Conservation (phyloP, 2,797 vertebrate genomes). For the Gymnocypris eckloni region DNA sequence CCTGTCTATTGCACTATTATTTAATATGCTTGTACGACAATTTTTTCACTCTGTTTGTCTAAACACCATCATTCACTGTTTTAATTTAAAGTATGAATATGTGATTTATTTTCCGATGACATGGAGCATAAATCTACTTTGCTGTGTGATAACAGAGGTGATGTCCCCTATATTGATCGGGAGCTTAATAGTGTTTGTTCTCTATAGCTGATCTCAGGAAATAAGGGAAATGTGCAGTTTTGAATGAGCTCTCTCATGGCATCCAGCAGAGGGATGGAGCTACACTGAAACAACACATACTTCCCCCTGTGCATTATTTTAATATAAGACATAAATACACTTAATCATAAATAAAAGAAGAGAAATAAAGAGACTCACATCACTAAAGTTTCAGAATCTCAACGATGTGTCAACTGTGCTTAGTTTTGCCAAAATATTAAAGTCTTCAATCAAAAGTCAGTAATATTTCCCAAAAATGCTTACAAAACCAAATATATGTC, state of each 20-base stretch:
- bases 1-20: constrained; percentile 67
- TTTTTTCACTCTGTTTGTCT: constrained; percentile 67
- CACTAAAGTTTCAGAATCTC: background rate
- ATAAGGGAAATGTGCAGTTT: constrained; percentile 81
- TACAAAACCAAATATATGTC: background rate
- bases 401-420: background rate
- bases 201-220: constrained; percentile 85
- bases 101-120: constrained; percentile 81
- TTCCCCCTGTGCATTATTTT: background rate
- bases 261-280: constrained; percentile 53
- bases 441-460: background rate
- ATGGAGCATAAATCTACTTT: constrained; percentile 82
- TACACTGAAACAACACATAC: constrained; percentile 15
- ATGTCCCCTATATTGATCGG: constrained; percentile 83
- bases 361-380: background rate
- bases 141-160: constrained; percentile 71
- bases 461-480: background rate
- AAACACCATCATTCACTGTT: constrained; percentile 78
- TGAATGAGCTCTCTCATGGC: constrained; percentile 72
- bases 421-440: background rate
- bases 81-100: constrained; percentile 87
- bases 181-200: constrained; percentile 85
- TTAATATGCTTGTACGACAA: constrained; percentile 65
- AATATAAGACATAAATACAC: background rate
- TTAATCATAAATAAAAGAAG: background rate